Evolutionary conservation across 2,888 invertebrate genomes (phyloP).

Genomic region (Drosophila suboccidentalis): DNA sequence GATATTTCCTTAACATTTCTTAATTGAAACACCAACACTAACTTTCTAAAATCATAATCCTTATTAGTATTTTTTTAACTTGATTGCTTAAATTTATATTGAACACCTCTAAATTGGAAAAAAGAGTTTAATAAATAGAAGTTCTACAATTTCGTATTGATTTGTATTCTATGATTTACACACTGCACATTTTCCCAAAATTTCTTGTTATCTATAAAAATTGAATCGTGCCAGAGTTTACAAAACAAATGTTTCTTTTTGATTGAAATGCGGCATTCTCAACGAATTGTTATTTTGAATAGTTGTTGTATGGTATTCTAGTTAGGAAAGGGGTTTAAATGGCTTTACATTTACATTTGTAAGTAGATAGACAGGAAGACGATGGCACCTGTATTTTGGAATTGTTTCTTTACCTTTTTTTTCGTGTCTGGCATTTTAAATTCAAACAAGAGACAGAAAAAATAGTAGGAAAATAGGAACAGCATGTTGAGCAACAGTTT

Average conservation of each 20-base stretch:
- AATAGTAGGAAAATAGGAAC: slow-evolving; percentile 27
- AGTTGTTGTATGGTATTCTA: slow-evolving; percentile 1
- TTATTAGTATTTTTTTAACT: no score
- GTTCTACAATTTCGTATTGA: slow-evolving; percentile 15
- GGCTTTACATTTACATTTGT: slow-evolving; percentile 42
- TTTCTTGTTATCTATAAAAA: slow-evolving; percentile 10
- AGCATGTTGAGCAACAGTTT: background rate
- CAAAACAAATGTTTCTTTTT: slow-evolving; percentile 7
- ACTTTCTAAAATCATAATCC: no score
- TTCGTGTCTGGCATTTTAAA: slow-evolving; percentile 74
- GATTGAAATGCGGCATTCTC: slow-evolving; percentile 17
- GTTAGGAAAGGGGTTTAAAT: slow-evolving; percentile 4
- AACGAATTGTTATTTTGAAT: slow-evolving; percentile 16
- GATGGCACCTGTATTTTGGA: slow-evolving; percentile 60
- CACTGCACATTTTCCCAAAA: background rate
- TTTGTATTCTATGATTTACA: slow-evolving; percentile 13
- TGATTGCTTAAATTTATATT: no score
- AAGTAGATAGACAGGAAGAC: slow-evolving; percentile 29
- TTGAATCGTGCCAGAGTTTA: slow-evolving; percentile 14
- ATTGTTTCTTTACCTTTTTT: slow-evolving; percentile 38
- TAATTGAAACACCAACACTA: no score
- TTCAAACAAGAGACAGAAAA: slow-evolving; percentile 24
- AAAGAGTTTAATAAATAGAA: background rate
- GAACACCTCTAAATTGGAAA: no score
- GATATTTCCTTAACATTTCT: no score